phyloP scores from a whole-genome alignment of 2,797 vertebrate genomes.

The Bovichtus variegatus region DNA sequence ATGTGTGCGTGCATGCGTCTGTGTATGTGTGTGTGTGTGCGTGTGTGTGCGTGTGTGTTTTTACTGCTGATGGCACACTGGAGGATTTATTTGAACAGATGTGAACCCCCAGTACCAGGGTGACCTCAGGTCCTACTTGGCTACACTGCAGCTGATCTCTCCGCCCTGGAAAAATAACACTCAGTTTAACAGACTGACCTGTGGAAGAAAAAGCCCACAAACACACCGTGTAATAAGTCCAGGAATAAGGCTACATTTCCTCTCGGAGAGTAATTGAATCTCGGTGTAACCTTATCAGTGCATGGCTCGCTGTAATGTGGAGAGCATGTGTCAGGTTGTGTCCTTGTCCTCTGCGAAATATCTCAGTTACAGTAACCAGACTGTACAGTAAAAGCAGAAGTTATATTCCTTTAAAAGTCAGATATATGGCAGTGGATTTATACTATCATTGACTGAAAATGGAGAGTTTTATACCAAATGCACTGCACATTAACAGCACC shows the following conservation, averaged over 20 bases:
- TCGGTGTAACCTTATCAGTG: slow-evolving; percentile 59
- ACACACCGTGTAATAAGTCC: slow-evolving; percentile 51
- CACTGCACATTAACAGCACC: slow-evolving; percentile 56
- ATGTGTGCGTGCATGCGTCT: slow-evolving; percentile 26
- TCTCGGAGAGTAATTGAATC: slow-evolving; percentile 46
- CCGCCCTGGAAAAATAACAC: slow-evolving; percentile 81
- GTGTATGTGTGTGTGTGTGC: slow-evolving; percentile 21
- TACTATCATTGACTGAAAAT: slow-evolving; percentile 63
- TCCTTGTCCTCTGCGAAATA: slow-evolving; percentile 63
- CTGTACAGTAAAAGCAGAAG: slow-evolving; percentile 72
- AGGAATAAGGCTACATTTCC: slow-evolving; percentile 58
- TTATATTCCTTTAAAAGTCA: slow-evolving; percentile 62
- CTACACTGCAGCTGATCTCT: slow-evolving; percentile 79
- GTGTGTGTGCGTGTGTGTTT: slow-evolving; percentile 61
- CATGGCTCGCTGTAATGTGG: slow-evolving; percentile 36
- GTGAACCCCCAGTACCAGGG: slow-evolving; percentile 78
- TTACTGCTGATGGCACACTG: slow-evolving; percentile 77
- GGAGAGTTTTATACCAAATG: slow-evolving; percentile 69
- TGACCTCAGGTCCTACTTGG: slow-evolving; percentile 80
- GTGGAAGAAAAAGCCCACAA: slow-evolving; percentile 61
- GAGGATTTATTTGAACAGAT: slow-evolving; percentile 86
- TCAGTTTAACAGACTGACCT: slow-evolving; percentile 80
- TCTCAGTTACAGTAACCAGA: slow-evolving; percentile 69
- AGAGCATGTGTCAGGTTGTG: slow-evolving; percentile 44
- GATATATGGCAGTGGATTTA: slow-evolving; percentile 64